These are phyloP conservation scores for Steatocranus sp. DNA, from an alignment of 2,797 vertebrate species.

Conservation along the genomic window DNA sequence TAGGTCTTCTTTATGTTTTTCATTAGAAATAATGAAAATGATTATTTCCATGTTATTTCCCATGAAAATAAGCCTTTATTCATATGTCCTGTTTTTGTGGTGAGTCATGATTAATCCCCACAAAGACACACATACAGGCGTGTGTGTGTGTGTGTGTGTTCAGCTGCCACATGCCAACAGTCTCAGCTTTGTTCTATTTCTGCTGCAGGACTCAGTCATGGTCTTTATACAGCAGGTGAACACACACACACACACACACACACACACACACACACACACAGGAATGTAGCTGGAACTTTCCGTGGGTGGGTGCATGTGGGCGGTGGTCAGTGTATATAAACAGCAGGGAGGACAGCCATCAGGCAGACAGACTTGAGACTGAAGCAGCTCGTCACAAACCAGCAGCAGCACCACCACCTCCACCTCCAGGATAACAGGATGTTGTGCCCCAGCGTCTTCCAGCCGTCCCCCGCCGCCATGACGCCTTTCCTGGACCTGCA, in stretches of 20 bases:
- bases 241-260: neutral
- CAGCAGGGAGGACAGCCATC: neutral
- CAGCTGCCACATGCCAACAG: neutral
- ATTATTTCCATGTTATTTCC: neutral
- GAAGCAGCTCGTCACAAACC: neutral
- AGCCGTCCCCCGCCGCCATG: slow-evolving; percentile 27
- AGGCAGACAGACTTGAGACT: slow-evolving; percentile 2
- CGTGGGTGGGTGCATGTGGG: neutral
- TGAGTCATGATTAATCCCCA: neutral
- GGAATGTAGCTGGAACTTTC: slow-evolving; percentile 73
- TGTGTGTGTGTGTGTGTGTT: neutral
- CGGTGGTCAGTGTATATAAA: slow-evolving; percentile 29
- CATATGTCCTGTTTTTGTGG: neutral
- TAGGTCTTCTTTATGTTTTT: neutral
- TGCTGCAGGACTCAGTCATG: neutral
- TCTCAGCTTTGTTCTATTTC: slow-evolving; percentile 26
- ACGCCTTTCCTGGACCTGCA: slow-evolving; percentile 63
- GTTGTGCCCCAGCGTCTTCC: slow-evolving; percentile 73
- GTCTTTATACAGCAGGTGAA: slow-evolving; percentile 38
- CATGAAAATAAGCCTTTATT: neutral
- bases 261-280: slow-evolving; percentile 4
- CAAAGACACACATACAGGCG: neutral
- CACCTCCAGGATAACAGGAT: slow-evolving; percentile 39
- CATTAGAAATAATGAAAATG: neutral
- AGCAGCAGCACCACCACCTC: neutral